Evolutionary conservation across 2,113 vertebrate genomes (phyloP), one percentile per base, ranked within the genome.

Genomic region (Cariama cristata): DNA sequence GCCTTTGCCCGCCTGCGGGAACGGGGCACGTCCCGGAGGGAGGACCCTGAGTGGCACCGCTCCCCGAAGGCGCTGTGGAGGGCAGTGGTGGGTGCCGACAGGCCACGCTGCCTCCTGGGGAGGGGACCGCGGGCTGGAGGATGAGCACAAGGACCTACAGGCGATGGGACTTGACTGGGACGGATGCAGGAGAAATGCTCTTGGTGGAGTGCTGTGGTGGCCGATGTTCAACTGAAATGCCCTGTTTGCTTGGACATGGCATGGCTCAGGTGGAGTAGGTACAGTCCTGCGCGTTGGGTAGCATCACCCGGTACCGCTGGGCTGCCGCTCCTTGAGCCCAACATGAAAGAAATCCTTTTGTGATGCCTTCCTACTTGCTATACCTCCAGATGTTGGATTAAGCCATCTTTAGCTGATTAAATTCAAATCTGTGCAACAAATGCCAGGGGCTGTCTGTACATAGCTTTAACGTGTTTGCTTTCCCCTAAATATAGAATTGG

Each of bases 1-100:
- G 0, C 47, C 45, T 40, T 13, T 7, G 28, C 5, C 3, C 11
- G 3, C 35, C 47, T 32, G 63, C 1, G 14, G 71, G 86, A 11
- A 38, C 0, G 0, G 26, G 42, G 11, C 1, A 0, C 5, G 0
- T 35, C 14, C 82, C 0, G 0, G 13, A 33, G 64, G 13, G 20
- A 28, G 55, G 27, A 21, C 24, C 14, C 9, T 0, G 8, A 8
- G 32, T 1, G 2, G n/a, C 53, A 8, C 35, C 0, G 0, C 24
- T 4, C 44, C 27, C 45, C 1, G 0, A 45, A 18, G 52, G 42
- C 53, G 19, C 7, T 1, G 1, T n/a, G 49, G 32, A 38, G 28
- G 38, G 33, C 3, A 8, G 0, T 5, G 35, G 33, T 56, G 68
- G 35, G 33, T 24, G 60, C 79, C 1, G 1, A 8, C 0, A 5